Evolutionary conservation across 2,113 vertebrate species (phyloP).

Genomic region (Myrmecobius fasciatus): DNA sequence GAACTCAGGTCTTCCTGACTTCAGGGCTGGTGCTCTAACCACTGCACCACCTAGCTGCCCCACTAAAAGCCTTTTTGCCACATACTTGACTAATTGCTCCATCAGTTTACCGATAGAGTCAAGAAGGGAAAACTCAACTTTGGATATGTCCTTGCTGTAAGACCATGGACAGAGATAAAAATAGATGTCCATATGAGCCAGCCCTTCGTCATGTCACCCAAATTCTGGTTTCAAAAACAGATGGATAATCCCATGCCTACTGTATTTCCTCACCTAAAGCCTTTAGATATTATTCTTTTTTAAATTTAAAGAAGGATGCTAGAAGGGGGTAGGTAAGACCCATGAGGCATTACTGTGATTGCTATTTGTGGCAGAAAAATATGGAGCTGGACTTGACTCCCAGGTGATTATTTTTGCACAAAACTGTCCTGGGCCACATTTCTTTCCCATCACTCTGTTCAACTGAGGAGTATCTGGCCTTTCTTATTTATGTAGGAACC

Average conservation of each 20-base stretch:
- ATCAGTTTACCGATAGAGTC: not conserved
- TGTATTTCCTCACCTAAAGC: not conserved
- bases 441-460: not conserved
- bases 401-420: not conserved
- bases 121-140: not conserved
- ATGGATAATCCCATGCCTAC: not conserved
- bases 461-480: not conserved
- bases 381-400: constrained; percentile 11
- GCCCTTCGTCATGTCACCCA: not conserved
- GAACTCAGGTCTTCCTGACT: too few relatives aligned
- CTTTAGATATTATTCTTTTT: not conserved
- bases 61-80: too few relatives aligned
- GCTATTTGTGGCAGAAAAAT: not conserved
- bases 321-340: not conserved
- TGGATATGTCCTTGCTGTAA: not conserved
- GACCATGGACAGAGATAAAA: not conserved
- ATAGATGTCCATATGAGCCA: not conserved
- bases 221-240: not conserved
- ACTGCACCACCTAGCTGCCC: too few relatives aligned
- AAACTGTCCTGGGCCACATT: not conserved
- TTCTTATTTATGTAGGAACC: not conserved
- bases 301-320: not conserved
- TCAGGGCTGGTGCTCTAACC: too few relatives aligned
- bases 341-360: not conserved
- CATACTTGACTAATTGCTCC: not conserved